A percentile compares a stretch with the other conserved stretches of the same genome.
Evolutionary conservation across 2,797 vertebrate genomes (phyloP).

Genomic region (Danio choprae): DNA sequence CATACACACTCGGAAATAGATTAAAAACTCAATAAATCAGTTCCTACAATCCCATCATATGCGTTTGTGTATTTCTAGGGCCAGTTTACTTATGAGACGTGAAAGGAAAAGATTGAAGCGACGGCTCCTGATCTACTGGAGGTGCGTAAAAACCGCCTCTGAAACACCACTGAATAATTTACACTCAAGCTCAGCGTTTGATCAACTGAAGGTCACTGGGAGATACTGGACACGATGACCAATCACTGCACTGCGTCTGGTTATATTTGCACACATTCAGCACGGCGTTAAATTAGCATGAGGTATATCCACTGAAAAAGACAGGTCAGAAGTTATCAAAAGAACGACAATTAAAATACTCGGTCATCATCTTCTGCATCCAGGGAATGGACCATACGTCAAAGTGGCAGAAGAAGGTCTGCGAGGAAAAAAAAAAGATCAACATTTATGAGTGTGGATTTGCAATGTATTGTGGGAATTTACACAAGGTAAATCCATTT

Average conservation of each 20-base stretch:
- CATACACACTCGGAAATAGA: conserved; percentile 5
- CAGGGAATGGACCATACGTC: conserved; percentile 86
- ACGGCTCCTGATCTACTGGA: neutral
- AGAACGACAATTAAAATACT: conserved; percentile 70
- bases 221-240: conserved; percentile 4
- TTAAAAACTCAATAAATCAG: neutral
- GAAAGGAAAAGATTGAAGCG: conserved; percentile 12
- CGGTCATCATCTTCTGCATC: conserved; percentile 70
- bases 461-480: too few species aligned
- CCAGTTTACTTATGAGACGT: neutral
- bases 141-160: neutral
- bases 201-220: conserved; percentile 24
- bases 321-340: conserved; percentile 1
- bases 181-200: conserved; percentile 24
- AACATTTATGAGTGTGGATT: neutral
- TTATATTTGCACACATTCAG: conserved; percentile 33
- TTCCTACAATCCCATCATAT: neutral
- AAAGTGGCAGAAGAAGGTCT: conserved; percentile 85
- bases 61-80: neutral
- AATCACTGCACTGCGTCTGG: neutral
- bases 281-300: conserved; percentile 7
- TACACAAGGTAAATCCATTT: too few species aligned
- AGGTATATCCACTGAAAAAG: neutral
- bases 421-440: conserved; percentile 64
- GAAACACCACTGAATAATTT: conserved; percentile 44